Base-by-base conservation (phyloP, 2,113 vertebrate genomes). In the Lamprologus lemairii region DNA sequence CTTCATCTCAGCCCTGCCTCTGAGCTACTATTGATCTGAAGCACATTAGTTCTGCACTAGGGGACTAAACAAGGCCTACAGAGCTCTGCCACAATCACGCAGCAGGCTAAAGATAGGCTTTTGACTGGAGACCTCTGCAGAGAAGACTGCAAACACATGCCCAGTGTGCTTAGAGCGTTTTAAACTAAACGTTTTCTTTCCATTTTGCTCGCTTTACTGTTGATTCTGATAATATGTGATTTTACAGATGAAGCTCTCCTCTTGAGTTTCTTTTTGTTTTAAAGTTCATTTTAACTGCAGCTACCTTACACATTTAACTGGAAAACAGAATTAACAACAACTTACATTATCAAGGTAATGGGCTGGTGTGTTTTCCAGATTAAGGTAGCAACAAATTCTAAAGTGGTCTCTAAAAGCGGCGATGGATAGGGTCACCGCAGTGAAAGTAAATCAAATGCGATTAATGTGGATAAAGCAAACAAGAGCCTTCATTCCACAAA, bases 41-140 rank as follows among this genome's bases (percentile, higher is more conserved):
- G 80, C 93, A 91, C 91, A 95, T 95, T 93, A 93, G 91, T 93
- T 94, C 87, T 93, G 94, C 94, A 93, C 94, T 91, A 6, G 84
- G 91, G 89, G 90, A 89, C 93, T 88, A 87, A 92, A 91, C 89
- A 84, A 90, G 93, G 91, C 90, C 90, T 23, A 83, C 91, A 78
- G 92, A 87, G 88, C 89, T 88, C 84, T 86, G 88, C 82, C 91
- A 92, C 90, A 84, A 86, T 93, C 92, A 94, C 88, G 33, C 93
- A 93, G 92, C 85, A 21, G 91, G 92, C 89, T 93, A 89, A 93
- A 93, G 91, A 94, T 83, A 75, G 88, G 85, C 93, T 90, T 93
- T 94, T 92, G 90, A 88, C 93, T 58, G 88, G 88, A 90, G 88
- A 93, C 86, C 87, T 88, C 82, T 60, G 80, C 80, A 86, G 82